Percentiles rank a stretch among this genome's conserved stretches.
Conservation (phyloP, 1,140 invertebrate species). For the Palaemon carinicauda region DNA sequence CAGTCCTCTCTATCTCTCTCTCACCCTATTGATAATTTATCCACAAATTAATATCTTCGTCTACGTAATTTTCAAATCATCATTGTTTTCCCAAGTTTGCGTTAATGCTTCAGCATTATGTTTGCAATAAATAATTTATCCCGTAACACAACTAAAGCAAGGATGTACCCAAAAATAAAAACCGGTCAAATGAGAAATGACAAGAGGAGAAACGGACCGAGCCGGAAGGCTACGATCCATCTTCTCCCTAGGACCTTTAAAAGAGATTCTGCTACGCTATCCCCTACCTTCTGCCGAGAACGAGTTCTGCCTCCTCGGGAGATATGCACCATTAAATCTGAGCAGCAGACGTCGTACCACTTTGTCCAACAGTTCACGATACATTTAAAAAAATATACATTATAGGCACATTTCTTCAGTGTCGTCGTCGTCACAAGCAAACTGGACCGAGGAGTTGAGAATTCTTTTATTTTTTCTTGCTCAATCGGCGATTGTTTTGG, state of each 20-base stretch:
- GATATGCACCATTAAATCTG: conserved; percentile 12
- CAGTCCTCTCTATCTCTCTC: too few species aligned
- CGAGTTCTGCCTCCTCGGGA: neutral
- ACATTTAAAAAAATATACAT: conserved; percentile 45
- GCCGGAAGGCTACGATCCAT: too few species aligned
- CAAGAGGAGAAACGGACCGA: too few species aligned
- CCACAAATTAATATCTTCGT: too few species aligned
- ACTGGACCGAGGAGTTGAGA: conserved; percentile 5
- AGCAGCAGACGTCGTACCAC: conserved; percentile 22
- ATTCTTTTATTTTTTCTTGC: neutral
- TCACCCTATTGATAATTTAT: too few species aligned
- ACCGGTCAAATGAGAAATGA: too few species aligned
- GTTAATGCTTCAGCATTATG: too few species aligned
- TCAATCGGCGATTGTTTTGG: neutral
- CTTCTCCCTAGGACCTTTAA: neutral
- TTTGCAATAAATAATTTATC: too few species aligned
- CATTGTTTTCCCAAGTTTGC: too few species aligned
- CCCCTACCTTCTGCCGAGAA: neutral
- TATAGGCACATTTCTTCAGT: conserved; percentile 41
- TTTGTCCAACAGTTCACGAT: conserved; percentile 18
- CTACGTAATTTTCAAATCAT: too few species aligned
- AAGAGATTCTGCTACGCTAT: conserved; percentile 27
- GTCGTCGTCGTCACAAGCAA: conserved; percentile 2
- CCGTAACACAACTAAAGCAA: too few species aligned
- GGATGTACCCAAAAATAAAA: too few species aligned